These are phyloP conservation scores for Fragum sueziense DNA, from an alignment of 2,888 invertebrate genomes.

Conservation along the genomic window DNA sequence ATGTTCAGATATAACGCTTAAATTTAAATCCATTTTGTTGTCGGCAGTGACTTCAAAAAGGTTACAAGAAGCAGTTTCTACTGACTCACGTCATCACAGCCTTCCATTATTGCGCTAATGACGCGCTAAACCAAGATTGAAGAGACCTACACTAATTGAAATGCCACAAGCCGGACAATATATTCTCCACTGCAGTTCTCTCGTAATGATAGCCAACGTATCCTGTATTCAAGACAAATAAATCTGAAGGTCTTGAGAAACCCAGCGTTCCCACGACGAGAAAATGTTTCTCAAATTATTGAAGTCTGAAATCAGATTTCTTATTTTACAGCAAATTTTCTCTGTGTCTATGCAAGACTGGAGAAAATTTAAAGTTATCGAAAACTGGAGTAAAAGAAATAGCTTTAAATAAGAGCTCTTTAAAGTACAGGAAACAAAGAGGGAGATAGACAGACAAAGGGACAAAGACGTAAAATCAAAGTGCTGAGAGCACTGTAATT, in stretches of 20 bases:
- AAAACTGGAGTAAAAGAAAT: too few species aligned
- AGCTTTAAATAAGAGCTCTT: too few species aligned
- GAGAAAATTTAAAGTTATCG: too few species aligned
- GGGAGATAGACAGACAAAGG: background rate
- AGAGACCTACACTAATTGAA: background rate
- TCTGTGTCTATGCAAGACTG: background rate
- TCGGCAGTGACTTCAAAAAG: background rate
- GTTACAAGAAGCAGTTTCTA: background rate
- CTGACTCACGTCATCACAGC: too few species aligned
- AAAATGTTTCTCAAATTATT: background rate
- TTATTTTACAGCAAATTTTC: background rate
- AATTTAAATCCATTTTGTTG: too few species aligned
- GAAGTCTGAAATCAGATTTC: background rate
- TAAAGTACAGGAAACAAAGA: background rate
- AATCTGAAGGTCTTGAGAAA: background rate
- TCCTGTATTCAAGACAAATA: background rate
- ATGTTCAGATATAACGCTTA: too few species aligned
- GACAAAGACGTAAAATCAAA: background rate
- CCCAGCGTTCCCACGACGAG: background rate
- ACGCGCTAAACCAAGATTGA: background rate
- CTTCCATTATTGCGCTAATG: background rate
- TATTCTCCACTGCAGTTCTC: background rate
- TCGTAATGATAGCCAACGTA: background rate
- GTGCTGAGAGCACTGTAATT: too few species aligned
- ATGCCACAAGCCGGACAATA: background rate